Evolutionary conservation across 2,888 invertebrate genomes (phyloP).

Genomic region (Ochropleura plecta): DNA sequence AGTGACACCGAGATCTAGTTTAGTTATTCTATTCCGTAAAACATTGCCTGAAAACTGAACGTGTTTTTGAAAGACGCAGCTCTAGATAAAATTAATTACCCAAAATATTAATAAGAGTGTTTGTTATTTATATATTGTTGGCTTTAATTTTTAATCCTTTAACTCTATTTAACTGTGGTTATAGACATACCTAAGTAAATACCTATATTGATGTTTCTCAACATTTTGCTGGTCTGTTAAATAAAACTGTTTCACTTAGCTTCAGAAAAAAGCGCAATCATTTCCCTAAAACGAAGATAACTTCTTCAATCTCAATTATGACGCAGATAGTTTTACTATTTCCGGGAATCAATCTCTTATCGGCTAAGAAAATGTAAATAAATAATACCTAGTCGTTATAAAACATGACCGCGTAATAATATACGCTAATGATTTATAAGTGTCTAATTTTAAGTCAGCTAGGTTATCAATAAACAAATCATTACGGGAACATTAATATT

Average conservation of each 20-base stretch:
- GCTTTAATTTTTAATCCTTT: background rate
- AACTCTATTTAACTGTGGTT: background rate
- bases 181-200: background rate
- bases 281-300: background rate
- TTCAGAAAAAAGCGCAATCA: background rate
- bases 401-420: conserved; percentile 4
- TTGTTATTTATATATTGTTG: too few relatives aligned
- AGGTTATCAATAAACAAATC: conserved; percentile 34
- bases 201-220: background rate
- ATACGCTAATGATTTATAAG: conserved; percentile 16
- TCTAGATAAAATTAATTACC: too few relatives aligned
- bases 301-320: background rate
- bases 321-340: background rate
- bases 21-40: background rate
- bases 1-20: background rate
- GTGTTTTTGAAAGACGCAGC: background rate
- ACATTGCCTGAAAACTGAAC: background rate
- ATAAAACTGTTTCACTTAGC: background rate
- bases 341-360: conserved; percentile 4
- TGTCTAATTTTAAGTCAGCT: conserved; percentile 9
- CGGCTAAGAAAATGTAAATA: background rate
- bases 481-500: conserved; percentile 30
- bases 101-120: background rate
- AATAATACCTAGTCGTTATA: background rate
- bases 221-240: background rate